These are phyloP conservation scores for Erythrolamprus reginae DNA, from an alignment of 2,113 vertebrate genomes.

Conservation along the genomic window DNA sequence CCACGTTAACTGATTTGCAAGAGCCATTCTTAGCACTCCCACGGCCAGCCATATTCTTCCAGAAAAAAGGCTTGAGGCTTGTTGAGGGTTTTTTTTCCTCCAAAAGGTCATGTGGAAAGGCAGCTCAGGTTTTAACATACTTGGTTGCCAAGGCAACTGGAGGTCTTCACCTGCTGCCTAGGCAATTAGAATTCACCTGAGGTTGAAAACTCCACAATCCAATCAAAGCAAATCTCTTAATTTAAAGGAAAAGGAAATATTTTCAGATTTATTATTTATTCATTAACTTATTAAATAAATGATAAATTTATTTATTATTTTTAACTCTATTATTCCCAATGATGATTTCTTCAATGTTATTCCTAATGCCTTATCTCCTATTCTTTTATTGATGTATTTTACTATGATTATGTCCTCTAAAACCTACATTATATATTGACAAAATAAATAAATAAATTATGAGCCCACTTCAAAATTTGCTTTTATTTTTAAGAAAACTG, in stretches of 20 bases:
- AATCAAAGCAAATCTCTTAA: neutral
- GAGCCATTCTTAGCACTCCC: neutral
- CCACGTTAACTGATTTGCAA: neutral
- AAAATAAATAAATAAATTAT: too few species aligned
- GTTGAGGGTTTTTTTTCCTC: neutral
- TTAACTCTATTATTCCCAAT: too few species aligned
- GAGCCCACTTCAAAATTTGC: neutral
- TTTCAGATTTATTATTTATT: too few species aligned
- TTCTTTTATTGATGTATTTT: too few species aligned
- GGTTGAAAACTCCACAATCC: neutral
- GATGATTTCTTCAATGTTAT: too few species aligned
- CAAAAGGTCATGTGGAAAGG: neutral
- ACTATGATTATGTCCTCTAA: too few species aligned
- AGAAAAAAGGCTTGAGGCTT: neutral
- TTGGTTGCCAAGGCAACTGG: neutral
- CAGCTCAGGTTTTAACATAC: neutral
- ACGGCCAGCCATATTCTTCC: neutral
- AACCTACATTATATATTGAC: too few species aligned
- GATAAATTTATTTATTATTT: too few species aligned
- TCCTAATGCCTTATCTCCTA: too few species aligned
- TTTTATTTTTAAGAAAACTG: neutral
- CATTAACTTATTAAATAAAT: too few species aligned
- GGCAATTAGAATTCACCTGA: conserved; percentile 1
- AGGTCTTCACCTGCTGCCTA: neutral
- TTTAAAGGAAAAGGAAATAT: neutral